Evolutionary conservation across 1,140 invertebrate genomes (phyloP).

Genomic region (Sitophilus oryzae): DNA sequence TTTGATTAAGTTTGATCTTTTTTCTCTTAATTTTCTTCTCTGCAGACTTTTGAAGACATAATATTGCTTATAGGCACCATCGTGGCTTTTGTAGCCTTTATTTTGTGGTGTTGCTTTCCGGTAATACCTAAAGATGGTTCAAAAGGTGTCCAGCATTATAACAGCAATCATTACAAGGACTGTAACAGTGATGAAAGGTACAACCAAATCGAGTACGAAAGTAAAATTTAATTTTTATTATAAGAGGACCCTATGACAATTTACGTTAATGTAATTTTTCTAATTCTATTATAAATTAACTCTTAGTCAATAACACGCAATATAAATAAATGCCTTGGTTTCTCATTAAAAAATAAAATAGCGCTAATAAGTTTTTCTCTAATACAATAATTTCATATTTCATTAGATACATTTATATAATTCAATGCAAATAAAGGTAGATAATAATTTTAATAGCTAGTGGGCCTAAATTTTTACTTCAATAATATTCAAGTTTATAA

Average conservation of each 20-base stretch:
- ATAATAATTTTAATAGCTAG: too few relatives aligned
- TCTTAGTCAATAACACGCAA: not conserved
- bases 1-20: too few relatives aligned
- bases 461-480: too few relatives aligned
- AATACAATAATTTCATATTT: too few relatives aligned
- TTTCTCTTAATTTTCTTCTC: constrained; percentile 23
- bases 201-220: constrained; percentile 11
- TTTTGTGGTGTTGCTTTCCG: constrained; percentile 59
- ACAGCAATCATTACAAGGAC: constrained; percentile 8
- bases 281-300: not conserved
- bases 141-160: constrained; percentile 1
- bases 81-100: constrained; percentile 57
- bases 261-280: not conserved
- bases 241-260: not conserved
- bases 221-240: not conserved
- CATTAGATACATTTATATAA: too few relatives aligned
- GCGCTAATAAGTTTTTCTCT: not conserved
- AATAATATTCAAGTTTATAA: too few relatives aligned
- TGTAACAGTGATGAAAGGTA: constrained; percentile 15
- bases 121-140: constrained; percentile 52
- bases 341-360: too few relatives aligned
- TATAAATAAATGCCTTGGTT: too few relatives aligned
- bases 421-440: too few relatives aligned
- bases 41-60: constrained; percentile 56
- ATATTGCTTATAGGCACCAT: constrained; percentile 56